Conservation (phyloP, 2,888 invertebrate species). For the Conchocele bisecta region DNA sequence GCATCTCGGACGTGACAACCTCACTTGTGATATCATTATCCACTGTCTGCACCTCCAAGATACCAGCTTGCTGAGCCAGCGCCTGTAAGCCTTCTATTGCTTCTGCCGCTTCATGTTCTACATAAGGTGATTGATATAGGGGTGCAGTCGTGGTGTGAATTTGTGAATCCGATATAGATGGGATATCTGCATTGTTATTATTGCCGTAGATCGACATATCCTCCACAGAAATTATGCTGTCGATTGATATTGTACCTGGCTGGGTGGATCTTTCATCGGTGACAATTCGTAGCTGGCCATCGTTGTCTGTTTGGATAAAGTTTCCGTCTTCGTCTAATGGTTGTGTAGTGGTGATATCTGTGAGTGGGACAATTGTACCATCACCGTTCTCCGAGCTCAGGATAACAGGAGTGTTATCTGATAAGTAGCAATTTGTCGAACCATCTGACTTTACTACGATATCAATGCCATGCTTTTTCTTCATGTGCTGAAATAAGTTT, state of each 20-base stretch:
- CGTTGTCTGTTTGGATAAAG: conserved; percentile 26
- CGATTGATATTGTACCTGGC: conserved; percentile 42
- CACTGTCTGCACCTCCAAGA: conserved; percentile 52
- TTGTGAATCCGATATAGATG: neutral
- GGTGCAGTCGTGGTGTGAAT: neutral
- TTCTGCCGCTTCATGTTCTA: conserved; percentile 75
- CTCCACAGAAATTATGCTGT: conserved; percentile 70
- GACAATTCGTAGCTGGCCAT: conserved; percentile 38
- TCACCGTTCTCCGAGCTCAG: conserved; percentile 47
- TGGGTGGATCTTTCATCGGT: conserved; percentile 42
- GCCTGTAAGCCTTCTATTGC: conserved; percentile 79
- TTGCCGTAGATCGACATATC: conserved; percentile 65
- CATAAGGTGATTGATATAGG: conserved; percentile 12
- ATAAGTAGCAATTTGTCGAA: conserved; percentile 69
- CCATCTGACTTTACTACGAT: conserved; percentile 76
- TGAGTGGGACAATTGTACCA: conserved; percentile 56
- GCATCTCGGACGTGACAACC: conserved; percentile 52
- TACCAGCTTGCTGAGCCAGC: conserved; percentile 72
- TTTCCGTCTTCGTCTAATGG: conserved; percentile 36
- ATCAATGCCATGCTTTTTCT: conserved; percentile 79
- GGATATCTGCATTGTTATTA: conserved; percentile 64
- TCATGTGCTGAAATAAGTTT: conserved; percentile 80
- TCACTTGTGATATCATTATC: conserved; percentile 55
- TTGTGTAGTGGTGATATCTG: conserved; percentile 62
- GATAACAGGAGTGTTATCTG: conserved; percentile 53